Base-by-base conservation (phyloP, 2,113 vertebrate species). In the Numida meleagris region DNA sequence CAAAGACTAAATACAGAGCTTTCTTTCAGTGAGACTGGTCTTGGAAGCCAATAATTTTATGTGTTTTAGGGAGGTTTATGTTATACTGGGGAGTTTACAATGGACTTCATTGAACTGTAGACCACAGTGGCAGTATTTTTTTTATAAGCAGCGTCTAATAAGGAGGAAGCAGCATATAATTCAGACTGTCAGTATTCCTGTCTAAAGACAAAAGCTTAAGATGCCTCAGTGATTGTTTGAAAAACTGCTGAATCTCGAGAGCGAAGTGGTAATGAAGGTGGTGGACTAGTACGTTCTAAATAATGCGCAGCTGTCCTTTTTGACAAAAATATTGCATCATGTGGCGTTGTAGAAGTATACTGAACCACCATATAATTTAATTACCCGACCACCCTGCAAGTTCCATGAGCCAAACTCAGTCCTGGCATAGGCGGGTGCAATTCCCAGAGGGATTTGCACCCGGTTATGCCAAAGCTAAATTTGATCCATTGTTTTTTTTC, bases 1-100 rank as follows among this genome's bases (percentile, higher is more conserved):
- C 80, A 94, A 93, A 96, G 85, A 83, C 95, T 97, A 96, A 94
- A 91, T 59, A 95, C 88, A 93, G 91, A 67, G 50, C 74, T 94
- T 94, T 96, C 93, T 96, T 97, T 97, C 95, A 96, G 51, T 31
- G 36, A 94, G 84, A 82, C 23, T 76, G 71, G 86, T 81, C 94
- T 91, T 93, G 84, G 89, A 96, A 97, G 97, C 96, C 97, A 97
- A 95, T 96, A 96, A 95, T 96, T 96, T 97, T 94, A 96, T 94
- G 95, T 90, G 85, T 95, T 97, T 95, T 82, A 86, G 53, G 50
- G 87, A 97, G 92, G 89, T 95, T 97, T 97, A 92, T 95, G 90
- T 95, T 95, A 71, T 93, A 89, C 89, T 89, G 63, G 38, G 89
- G 94, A 96, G 92, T 96, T 97, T 91, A 95, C 96, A 96, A 86